Evolutionary conservation across 2,797 vertebrate genomes (phyloP), one percentile per base, ranked within the genome.

Genomic region (Eutrigla gurnardus): DNA sequence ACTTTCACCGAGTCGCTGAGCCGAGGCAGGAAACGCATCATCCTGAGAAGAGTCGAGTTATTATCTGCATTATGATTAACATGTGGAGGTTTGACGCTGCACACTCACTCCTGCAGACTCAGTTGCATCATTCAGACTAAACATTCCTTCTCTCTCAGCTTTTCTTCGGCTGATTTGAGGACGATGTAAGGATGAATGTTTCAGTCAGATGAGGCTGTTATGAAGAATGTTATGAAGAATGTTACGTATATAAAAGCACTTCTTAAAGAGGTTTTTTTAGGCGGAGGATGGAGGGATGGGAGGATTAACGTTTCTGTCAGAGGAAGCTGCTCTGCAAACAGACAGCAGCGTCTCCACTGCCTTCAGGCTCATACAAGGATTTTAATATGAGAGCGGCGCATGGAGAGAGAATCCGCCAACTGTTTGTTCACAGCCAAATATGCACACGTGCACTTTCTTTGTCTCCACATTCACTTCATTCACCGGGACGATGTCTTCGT

Each of bases 291-390:
- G 78, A 83, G 78, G 77, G 72, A 85, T 61, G 78, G 55, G 75
- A 77, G 86, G 86, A 91, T 89, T 89, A 91, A 89, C 86, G 89
- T 91, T 86, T 75, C 73, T 89, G 91, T 91, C 87, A 86, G 81
- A 79, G 79, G 86, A 77, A 86, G 91, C 84, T 66, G 80, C 81
- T 89, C 85, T 78, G 75, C 89, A 90, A 90, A 91, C 85, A 84
- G 87, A 90, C 89, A 84, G 88, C 87, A 80, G 88, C 81, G 37
- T 85, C 86, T 85, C 73, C 52, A 18, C 73, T 72, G 89, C 88
- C 89, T 89, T 73, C 75, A 25, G 89, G 89, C 86, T 74, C 63
- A 60, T 83, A 85, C 88, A 76, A 47, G 82, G 75, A 69, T 86
- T 81, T 86, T 66, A 89, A 89, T 81, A 83, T 59, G 82, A 89